Evolutionary conservation across 1,140 invertebrate genomes (phyloP).

Genomic region (Drosophila ogumai): DNA sequence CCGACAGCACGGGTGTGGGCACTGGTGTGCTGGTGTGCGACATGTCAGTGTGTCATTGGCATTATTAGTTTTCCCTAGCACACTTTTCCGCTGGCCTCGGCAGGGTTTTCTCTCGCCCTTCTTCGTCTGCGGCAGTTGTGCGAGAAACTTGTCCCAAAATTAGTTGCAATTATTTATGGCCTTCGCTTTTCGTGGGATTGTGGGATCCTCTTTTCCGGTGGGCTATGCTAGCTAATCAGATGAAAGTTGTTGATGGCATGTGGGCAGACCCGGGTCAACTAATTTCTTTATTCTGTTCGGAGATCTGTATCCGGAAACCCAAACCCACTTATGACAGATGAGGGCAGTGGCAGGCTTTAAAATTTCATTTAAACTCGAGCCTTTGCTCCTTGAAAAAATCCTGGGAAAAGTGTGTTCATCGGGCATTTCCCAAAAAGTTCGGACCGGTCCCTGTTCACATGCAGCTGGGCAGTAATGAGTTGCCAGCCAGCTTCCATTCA

Average conservation of each 20-base stretch:
- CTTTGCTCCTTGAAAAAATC: conserved; percentile 7
- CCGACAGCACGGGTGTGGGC: conserved; percentile 14
- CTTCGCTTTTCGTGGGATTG: conserved; percentile 32
- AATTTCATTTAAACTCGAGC: conserved; percentile 7
- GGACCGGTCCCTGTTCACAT: conserved; percentile 18
- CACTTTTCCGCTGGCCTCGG: conserved; percentile 19
- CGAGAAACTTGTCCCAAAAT: conserved; percentile 57
- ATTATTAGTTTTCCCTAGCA: conserved; percentile 66
- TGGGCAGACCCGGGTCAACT: conserved; percentile 24
- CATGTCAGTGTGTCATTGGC: conserved; percentile 66
- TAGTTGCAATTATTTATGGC: conserved; percentile 77
- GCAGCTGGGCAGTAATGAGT: conserved; percentile 33
- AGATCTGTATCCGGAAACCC: conserved; percentile 26
- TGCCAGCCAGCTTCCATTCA: conserved; percentile 38
- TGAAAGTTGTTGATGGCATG: conserved; percentile 33
- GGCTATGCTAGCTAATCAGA: conserved; percentile 43
- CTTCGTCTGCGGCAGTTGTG: conserved; percentile 21
- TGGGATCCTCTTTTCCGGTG: neutral
- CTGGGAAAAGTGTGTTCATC: neutral
- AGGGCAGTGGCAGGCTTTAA: conserved; percentile 2
- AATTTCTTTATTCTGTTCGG: conserved; percentile 30
- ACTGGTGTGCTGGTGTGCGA: conserved; percentile 8
- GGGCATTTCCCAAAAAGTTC: conserved; percentile 39
- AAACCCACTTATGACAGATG: conserved; percentile 4
- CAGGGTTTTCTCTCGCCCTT: neutral